These are phyloP conservation scores for Temnothorax ravouxi DNA, from an alignment of 2,888 invertebrate species.

Conservation along the genomic window DNA sequence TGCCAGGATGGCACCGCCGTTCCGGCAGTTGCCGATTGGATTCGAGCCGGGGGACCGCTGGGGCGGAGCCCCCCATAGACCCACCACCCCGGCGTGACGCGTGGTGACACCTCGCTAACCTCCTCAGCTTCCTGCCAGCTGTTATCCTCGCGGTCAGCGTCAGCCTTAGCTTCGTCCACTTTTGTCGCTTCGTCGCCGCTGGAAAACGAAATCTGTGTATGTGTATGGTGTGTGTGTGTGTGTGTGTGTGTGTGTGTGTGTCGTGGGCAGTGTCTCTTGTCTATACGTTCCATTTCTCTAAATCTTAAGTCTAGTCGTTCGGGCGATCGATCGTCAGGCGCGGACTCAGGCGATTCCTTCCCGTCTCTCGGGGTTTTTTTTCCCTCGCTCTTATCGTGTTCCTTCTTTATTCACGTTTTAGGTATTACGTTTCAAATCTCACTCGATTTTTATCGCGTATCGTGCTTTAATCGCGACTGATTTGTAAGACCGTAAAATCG, in stretches of 20 bases:
- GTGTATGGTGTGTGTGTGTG: no score
- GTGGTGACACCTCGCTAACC: constrained; percentile 80
- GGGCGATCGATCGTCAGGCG: neutral
- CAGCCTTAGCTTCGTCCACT: no score
- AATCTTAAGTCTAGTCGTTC: neutral
- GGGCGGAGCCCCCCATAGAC: constrained; percentile 86
- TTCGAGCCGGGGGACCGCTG: constrained; percentile 85
- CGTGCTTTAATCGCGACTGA: no score
- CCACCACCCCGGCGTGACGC: constrained; percentile 86
- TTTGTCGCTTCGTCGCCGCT: constrained; percentile 38
- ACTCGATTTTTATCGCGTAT: no score
- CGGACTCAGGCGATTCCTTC: no score
- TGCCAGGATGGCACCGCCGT: constrained; percentile 79
- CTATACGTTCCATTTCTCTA: neutral
- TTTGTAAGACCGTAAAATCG: no score
- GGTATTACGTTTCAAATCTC: no score
- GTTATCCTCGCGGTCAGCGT: constrained; percentile 36
- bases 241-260: no score
- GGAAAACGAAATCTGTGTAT: constrained; percentile 13
- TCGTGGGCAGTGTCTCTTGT: neutral
- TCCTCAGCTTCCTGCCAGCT: constrained; percentile 69
- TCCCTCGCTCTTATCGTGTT: no score
- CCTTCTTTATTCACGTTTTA: no score
- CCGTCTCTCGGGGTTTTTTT: no score
- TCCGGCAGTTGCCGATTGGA: constrained; percentile 81